These are phyloP conservation scores for Drosophila meridionalis DNA, from an alignment of 2,888 invertebrate genomes.

Conservation along the genomic window DNA sequence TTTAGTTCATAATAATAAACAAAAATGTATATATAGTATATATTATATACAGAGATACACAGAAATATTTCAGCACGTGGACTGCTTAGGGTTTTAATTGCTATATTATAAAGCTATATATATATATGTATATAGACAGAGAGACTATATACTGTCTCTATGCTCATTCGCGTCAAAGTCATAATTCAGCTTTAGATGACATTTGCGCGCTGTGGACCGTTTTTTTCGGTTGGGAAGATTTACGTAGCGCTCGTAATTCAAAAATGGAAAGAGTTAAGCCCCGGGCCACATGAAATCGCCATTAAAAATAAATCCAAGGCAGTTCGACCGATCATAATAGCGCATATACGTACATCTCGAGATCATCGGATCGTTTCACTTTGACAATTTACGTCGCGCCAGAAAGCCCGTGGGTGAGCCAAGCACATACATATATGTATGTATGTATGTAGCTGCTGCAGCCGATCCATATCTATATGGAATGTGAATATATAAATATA, in stretches of 20 bases:
- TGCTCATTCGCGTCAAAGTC: conserved; percentile 56
- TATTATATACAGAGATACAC: neutral
- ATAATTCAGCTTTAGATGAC: conserved; percentile 65
- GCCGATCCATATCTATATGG: conserved; percentile 16
- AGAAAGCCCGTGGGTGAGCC: conserved; percentile 48
- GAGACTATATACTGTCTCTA: neutral
- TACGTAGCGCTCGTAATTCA: conserved; percentile 64
- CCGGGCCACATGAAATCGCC: conserved; percentile 63
- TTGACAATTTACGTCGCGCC: conserved; percentile 46
- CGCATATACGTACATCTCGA: conserved; percentile 30
- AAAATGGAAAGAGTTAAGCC: conserved; percentile 75
- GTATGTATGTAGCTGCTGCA: conserved; percentile 11
- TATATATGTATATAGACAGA: neutral
- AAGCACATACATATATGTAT: conserved; percentile 9
- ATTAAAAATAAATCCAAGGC: conserved; percentile 74
- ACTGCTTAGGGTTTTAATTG: conserved; percentile 40
- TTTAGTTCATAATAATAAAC: conserved; percentile 32
- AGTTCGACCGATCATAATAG: conserved; percentile 58
- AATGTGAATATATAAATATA: neutral
- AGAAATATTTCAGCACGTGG: conserved; percentile 42
- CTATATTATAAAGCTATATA: conserved; percentile 2
- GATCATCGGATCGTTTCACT: conserved; percentile 37
- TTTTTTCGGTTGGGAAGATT: conserved; percentile 42
- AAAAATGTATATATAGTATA: neutral
- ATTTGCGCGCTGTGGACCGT: conserved; percentile 19